These are phyloP conservation scores for Leptodactylus fallax DNA, from an alignment of 2,797 vertebrate species.

Conservation along the genomic window DNA sequence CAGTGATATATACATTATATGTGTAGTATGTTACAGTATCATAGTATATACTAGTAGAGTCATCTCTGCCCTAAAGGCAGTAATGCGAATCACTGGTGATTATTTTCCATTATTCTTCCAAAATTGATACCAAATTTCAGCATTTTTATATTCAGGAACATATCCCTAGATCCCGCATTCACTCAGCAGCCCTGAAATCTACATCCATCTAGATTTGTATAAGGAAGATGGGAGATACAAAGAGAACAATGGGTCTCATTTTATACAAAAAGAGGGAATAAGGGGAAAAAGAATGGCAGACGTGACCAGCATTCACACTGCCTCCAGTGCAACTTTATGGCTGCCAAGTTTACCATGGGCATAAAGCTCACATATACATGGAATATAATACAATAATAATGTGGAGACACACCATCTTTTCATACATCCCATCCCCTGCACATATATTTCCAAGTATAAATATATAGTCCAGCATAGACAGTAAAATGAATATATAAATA, in stretches of 20 bases:
- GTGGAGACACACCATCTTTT: neutral
- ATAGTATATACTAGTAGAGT: neutral
- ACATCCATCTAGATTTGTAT: constrained; percentile 71
- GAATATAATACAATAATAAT: neutral
- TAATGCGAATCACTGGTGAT: neutral
- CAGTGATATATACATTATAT: neutral
- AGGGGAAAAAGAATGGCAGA: constrained; percentile 68
- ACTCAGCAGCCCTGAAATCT: constrained; percentile 66
- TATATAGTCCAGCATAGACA: neutral
- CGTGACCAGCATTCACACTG: constrained; percentile 70
- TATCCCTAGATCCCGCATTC: constrained; percentile 24
- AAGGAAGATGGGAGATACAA: constrained; percentile 72
- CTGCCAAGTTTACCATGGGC: constrained; percentile 12
- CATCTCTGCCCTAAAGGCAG: neutral
- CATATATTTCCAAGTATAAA: neutral
- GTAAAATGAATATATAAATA: neutral
- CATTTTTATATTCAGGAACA: neutral
- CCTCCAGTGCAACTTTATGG: constrained; percentile 39
- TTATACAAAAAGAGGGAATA: constrained; percentile 69
- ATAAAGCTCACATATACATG: constrained; percentile 2
- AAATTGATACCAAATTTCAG: neutral
- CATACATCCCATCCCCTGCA: neutral
- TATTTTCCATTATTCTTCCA: constrained; percentile 9
- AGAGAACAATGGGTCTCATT: constrained; percentile 74
- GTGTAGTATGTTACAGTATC: neutral